Evolutionary conservation across 2,797 vertebrate genomes (phyloP).

Genomic region (Propithecus perrieri): DNA sequence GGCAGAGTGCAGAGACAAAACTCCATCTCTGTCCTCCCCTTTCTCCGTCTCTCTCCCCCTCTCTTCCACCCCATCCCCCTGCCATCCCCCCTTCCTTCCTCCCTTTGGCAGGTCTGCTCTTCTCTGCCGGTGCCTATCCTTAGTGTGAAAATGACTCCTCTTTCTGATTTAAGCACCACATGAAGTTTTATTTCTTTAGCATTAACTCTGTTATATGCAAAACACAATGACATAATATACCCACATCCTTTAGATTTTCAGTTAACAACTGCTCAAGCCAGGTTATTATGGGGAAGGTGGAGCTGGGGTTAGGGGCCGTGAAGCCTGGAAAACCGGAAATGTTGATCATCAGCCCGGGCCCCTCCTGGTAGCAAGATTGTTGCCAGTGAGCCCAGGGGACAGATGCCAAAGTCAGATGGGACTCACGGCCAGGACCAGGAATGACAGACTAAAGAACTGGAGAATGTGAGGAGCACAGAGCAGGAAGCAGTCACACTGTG

Average conservation of each 20-base stretch:
- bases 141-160: neutral
- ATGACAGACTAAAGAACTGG: neutral
- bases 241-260: neutral
- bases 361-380: neutral
- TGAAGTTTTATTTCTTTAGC: neutral
- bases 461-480: accelerated
- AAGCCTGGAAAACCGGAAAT: neutral
- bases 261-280: neutral
- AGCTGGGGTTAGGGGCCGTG: accelerated
- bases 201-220: neutral
- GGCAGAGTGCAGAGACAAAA: neutral
- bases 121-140: neutral
- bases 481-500: neutral
- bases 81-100: neutral
- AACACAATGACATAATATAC: neutral
- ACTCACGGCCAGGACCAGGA: neutral
- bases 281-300: neutral
- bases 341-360: neutral
- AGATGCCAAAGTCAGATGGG: too few species aligned
- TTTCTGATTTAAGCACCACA: neutral
- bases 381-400: neutral
- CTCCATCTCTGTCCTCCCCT: too few species aligned
- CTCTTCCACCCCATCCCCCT: neutral
- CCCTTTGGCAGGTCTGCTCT: neutral
- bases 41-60: neutral